Conservation (phyloP, 2,888 invertebrate genomes). For the Epicampocera succincta region DNA sequence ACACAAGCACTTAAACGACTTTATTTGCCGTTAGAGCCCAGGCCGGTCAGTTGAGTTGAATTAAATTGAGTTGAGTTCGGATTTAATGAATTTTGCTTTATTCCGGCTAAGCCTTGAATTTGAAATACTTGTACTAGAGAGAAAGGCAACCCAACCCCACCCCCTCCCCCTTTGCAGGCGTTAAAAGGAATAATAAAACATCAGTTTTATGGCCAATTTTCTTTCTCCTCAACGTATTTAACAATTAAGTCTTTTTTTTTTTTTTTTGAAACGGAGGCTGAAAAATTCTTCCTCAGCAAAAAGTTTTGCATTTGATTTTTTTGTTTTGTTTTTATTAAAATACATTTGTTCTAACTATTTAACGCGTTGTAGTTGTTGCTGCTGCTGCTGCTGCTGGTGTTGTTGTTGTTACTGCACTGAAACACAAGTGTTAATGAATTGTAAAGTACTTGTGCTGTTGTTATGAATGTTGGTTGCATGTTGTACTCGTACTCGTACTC, state of each 20-base stretch:
- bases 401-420: neutral
- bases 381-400: neutral
- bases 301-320: slow-evolving; percentile 29
- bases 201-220: too few species aligned
- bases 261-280: slow-evolving; percentile 1
- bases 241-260: neutral
- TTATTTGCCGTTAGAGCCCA: too few species aligned
- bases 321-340: slow-evolving; percentile 7
- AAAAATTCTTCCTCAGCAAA: neutral
- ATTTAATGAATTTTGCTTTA: too few species aligned
- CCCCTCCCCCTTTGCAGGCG: too few species aligned
- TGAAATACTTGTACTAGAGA: too few species aligned
- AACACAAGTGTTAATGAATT: slow-evolving; percentile 64
- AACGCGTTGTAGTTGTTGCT: slow-evolving; percentile 29
- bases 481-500: slow-evolving; percentile 37
- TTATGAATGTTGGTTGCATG: slow-evolving; percentile 25
- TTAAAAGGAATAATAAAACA: too few species aligned
- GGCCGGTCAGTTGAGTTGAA: too few species aligned
- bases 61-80: too few species aligned
- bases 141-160: too few species aligned
- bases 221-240: too few species aligned
- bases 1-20: too few species aligned
- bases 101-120: too few species aligned
- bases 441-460: slow-evolving; percentile 47
- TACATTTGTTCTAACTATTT: slow-evolving; percentile 38